These are phyloP conservation scores for Kradibia gibbosae DNA, from an alignment of 1,140 invertebrate genomes.

Conservation along the genomic window DNA sequence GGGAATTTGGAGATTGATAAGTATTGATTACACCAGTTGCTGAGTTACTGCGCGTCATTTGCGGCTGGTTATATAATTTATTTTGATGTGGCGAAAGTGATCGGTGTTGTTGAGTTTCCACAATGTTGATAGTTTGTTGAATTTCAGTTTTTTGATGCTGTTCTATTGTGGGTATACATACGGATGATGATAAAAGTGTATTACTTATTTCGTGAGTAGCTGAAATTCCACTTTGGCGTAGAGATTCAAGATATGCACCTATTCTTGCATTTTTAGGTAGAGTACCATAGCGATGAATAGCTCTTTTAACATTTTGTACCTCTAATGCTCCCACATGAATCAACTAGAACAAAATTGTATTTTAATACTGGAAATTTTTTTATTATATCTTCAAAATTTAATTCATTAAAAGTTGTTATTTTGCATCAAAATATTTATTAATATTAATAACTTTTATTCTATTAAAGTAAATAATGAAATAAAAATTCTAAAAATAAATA, in stretches of 20 bases:
- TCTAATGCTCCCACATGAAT: conserved; percentile 91
- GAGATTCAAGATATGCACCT: conserved; percentile 94
- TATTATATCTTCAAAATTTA: too few species aligned
- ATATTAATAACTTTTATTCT: too few species aligned
- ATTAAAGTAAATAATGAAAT: too few species aligned
- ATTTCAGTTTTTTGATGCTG: conserved; percentile 26
- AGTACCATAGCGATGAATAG: conserved; percentile 97
- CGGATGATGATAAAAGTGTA: conserved; percentile 49
- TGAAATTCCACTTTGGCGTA: conserved; percentile 83
- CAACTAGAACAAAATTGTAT: conserved; percentile 70
- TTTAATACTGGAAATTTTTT: not conserved
- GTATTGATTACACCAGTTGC: conserved; percentile 83
- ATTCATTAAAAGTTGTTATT: not conserved
- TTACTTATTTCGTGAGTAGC: conserved; percentile 70
- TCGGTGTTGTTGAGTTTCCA: conserved; percentile 62
- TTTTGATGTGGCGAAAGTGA: conserved; percentile 75
- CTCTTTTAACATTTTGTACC: conserved; percentile 96
- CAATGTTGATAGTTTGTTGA: conserved; percentile 2
- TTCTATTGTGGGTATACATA: conserved; percentile 60
- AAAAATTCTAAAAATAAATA: too few species aligned
- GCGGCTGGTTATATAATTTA: conserved; percentile 78
- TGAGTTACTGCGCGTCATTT: conserved; percentile 89
- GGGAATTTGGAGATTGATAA: conserved; percentile 76
- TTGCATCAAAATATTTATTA: too few species aligned
- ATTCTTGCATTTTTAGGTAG: conserved; percentile 95